Evolutionary conservation across 2,888 invertebrate species (phyloP).

Genomic region (Lingula anatina): DNA sequence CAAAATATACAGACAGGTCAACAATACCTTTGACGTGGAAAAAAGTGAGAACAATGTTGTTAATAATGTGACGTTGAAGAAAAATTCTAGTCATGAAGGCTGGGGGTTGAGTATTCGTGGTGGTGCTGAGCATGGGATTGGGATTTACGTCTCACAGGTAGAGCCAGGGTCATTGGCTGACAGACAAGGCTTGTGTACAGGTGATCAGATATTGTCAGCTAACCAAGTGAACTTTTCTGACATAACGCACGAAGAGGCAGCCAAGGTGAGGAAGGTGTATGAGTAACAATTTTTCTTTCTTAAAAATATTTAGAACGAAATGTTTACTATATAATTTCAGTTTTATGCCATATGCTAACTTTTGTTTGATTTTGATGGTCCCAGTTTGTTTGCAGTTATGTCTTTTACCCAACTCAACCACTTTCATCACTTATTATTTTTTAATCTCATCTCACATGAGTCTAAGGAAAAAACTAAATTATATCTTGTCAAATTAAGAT

Average conservation of each 20-base stretch:
- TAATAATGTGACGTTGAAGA: background rate
- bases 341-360: too few species aligned
- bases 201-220: slow-evolving; percentile 90
- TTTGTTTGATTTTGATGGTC: too few species aligned
- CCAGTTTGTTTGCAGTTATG: too few species aligned
- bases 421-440: too few species aligned
- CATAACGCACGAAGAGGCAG: slow-evolving; percentile 41
- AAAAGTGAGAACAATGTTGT: background rate
- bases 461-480: too few species aligned
- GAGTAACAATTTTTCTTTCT: too few species aligned
- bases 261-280: slow-evolving; percentile 23
- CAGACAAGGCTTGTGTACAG: slow-evolving; percentile 66
- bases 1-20: background rate
- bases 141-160: slow-evolving; percentile 91
- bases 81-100: slow-evolving; percentile 43
- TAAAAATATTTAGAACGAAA: too few species aligned
- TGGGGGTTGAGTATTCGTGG: slow-evolving; percentile 94
- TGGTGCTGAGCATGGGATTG: slow-evolving; percentile 88
- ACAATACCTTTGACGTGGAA: background rate
- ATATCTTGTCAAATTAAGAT: too few species aligned
- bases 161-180: slow-evolving; percentile 91
- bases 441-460: too few species aligned
- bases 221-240: slow-evolving; percentile 78
- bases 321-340: too few species aligned
- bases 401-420: too few species aligned